Percentiles rank a stretch among this genome's conserved stretches.
Evolutionary conservation across 2,113 vertebrate genomes (phyloP).

Genomic region (Pongo abelii): DNA sequence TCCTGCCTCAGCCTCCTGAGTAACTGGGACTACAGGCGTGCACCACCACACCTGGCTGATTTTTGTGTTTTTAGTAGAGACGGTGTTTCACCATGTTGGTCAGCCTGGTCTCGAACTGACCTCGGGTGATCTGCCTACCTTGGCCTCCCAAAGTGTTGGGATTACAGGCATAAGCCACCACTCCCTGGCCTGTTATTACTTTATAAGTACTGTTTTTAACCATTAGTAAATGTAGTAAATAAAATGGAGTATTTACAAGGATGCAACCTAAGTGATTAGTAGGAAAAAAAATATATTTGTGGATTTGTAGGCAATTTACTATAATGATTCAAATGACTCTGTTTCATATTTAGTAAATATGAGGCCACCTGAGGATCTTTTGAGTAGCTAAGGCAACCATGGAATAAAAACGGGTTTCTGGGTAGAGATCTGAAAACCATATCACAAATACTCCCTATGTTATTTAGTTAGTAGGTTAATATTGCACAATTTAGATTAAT

Average conservation of each 20-base stretch:
- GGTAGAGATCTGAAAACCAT: not conserved
- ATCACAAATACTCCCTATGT: not conserved
- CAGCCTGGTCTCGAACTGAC: too few relatives aligned
- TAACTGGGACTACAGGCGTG: too few relatives aligned
- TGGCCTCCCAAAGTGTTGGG: too few relatives aligned
- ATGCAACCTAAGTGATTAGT: not conserved
- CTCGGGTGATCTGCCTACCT: too few relatives aligned
- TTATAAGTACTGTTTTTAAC: not conserved
- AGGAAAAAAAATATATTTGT: not conserved
- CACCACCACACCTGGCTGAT: too few relatives aligned
- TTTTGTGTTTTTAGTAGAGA: too few relatives aligned
- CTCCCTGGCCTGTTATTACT: not conserved
- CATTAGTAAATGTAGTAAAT: not conserved
- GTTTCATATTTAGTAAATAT: not conserved
- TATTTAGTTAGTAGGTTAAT: constrained; percentile 12
- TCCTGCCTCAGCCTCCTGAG: too few relatives aligned
- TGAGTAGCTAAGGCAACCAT: not conserved
- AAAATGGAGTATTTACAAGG: not conserved
- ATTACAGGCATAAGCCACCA: too few relatives aligned
- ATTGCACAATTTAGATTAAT: not conserved
- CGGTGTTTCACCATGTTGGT: too few relatives aligned
- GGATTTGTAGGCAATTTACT: not conserved
- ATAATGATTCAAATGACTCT: not conserved
- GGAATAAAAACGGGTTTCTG: not conserved
- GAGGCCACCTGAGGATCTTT: not conserved